Percentiles rank a stretch among this genome's conserved stretches.
These are phyloP conservation scores for Drosophila chauvacae DNA, from an alignment of 1,140 invertebrate species.

Conservation along the genomic window DNA sequence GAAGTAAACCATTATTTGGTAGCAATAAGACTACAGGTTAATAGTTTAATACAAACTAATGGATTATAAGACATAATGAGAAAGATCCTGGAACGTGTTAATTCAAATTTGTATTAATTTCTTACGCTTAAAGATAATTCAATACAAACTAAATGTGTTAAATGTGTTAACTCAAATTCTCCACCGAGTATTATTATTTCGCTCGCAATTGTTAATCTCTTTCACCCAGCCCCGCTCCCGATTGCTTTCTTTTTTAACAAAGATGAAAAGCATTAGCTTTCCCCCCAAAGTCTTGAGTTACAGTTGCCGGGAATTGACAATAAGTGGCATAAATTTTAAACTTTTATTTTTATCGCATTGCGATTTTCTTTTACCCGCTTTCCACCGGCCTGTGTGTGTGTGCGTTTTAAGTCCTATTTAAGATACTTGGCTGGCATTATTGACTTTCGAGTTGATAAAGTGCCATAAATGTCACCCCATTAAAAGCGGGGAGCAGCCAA, in stretches of 20 bases:
- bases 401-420: constrained; percentile 73
- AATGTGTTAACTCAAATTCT: too few species aligned
- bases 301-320: constrained; percentile 66
- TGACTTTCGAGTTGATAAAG: constrained; percentile 83
- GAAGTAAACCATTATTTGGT: neutral
- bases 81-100: neutral
- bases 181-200: neutral
- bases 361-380: constrained; percentile 60
- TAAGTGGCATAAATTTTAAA: constrained; percentile 82
- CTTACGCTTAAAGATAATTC: too few species aligned
- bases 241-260: neutral
- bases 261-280: constrained; percentile 55
- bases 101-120: neutral
- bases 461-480: constrained; percentile 84
- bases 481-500: constrained; percentile 48
- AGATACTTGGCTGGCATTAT: constrained; percentile 78
- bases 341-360: constrained; percentile 82
- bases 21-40: too few species aligned
- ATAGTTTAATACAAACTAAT: neutral
- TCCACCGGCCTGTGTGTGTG: constrained; percentile 1
- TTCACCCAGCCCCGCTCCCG: neutral
- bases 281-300: constrained; percentile 59
- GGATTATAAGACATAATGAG: neutral
- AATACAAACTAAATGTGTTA: too few species aligned
- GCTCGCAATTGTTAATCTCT: constrained; percentile 6